Percentiles rank a stretch among this genome's conserved stretches.
phyloP scores from a whole-genome alignment of 2,888 invertebrate genomes.

The Nymphalis polychloros region DNA sequence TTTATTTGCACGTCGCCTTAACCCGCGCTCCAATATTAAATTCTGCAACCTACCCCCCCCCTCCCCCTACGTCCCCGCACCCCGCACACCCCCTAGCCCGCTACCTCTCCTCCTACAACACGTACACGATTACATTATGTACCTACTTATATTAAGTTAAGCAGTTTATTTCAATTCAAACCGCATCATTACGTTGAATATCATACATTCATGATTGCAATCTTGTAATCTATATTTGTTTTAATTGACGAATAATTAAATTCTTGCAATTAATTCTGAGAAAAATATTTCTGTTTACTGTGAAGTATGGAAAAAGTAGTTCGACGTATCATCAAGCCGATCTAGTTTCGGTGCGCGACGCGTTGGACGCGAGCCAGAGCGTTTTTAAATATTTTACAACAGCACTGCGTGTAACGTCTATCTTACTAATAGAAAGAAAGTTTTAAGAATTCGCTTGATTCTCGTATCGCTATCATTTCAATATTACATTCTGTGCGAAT shows the following conservation, averaged over 20 bases:
- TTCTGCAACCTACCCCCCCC: constrained; percentile 53
- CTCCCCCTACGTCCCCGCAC: constrained; percentile 42
- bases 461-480: neutral
- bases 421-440: neutral
- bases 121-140: constrained; percentile 61
- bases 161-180: neutral
- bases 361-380: constrained; percentile 15
- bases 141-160: constrained; percentile 10
- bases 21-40: constrained; percentile 77
- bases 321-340: neutral
- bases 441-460: neutral
- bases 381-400: constrained; percentile 15
- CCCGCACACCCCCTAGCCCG: neutral
- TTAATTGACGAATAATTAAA: too few relatives aligned
- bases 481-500: too few relatives aligned
- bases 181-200: too few relatives aligned
- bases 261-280: too few relatives aligned
- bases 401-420: neutral
- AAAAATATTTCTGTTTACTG: too few relatives aligned
- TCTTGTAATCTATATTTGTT: too few relatives aligned
- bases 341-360: neutral
- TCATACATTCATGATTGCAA: too few relatives aligned
- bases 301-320: neutral
- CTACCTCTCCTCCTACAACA: constrained; percentile 10
- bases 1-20: constrained; percentile 78